Evolutionary conservation across 2,888 invertebrate species (phyloP), one percentile per base, ranked within the genome.

Genomic region (Chymomyza procnemis): DNA sequence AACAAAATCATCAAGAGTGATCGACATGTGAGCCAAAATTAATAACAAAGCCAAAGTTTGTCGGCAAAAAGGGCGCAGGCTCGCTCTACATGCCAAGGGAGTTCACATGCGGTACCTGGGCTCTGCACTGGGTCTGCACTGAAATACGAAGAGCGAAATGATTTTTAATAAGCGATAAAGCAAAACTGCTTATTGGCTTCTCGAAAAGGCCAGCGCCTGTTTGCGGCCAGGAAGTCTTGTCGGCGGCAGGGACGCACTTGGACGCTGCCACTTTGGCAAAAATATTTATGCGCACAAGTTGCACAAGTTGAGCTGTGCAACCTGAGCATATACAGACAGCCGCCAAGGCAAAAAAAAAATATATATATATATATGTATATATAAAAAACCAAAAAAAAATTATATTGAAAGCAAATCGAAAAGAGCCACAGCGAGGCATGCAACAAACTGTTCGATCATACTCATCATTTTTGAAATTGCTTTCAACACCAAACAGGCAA

Each of bases 401-500:
- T 79, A 79, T 79, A 83, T 80, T 82, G 81, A 84, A 83, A 79
- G 80, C 79, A 84, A 85, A 78, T 79, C 79, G 80, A 88, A 84
- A 81, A 84, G 77, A 74, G 76, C 75, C 58, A 58, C 66, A 50
- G 60, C 54, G 47, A 59, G n/a, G n/a, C 41, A 30, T n/a, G 19
- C 48, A 50, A n/a, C 64, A 64, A 78, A 76, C 76, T 78, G 81
- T 81, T 88, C 85, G 88, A 88, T 89, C 88, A 88, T 88, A 88
- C 88, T 87, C 89, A 89, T 89, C 89, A 89, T 89, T 88, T 89
- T 88, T 88, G 83, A 89, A 89, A 89, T 89, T 89, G 88, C 89
- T 89, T 89, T 89, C 89, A 89, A 89, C 89, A 89, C 89, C 89
- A n/a, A n/a, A n/a, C n/a, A 89, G 86, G 81, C 80, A 9, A 41